Evolutionary conservation across 2,797 vertebrate genomes (phyloP).

Genomic region (Sebastolobus alascanus): DNA sequence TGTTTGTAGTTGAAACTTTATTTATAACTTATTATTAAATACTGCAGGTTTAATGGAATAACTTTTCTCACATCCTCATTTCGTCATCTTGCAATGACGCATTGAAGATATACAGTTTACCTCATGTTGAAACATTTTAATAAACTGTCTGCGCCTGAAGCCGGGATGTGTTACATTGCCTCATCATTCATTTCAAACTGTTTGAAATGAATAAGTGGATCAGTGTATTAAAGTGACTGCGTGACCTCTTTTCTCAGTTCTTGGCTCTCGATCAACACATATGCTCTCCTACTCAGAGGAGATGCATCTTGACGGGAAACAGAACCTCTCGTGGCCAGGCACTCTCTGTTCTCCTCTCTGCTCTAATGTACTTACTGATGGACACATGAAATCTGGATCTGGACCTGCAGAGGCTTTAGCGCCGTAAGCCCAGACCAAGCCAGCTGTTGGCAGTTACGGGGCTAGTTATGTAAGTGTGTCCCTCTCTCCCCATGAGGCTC

Average conservation of each 20-base stretch:
- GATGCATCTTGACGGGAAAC: slow-evolving; percentile 56
- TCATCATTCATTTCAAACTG: slow-evolving; percentile 40
- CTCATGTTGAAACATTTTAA: slow-evolving; percentile 35
- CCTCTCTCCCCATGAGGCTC: slow-evolving; percentile 48
- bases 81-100: slow-evolving; percentile 15
- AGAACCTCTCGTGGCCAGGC: slow-evolving; percentile 49
- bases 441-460: slow-evolving; percentile 70
- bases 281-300: slow-evolving; percentile 46
- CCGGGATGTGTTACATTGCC: slow-evolving; percentile 25
- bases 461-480: slow-evolving; percentile 71
- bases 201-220: slow-evolving; percentile 56
- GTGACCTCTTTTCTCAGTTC: slow-evolving; percentile 26
- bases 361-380: slow-evolving; percentile 50
- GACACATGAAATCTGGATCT: slow-evolving; percentile 70
- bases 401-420: slow-evolving; percentile 50
- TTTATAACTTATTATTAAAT: neutral
- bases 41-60: neutral
- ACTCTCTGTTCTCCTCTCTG: slow-evolving; percentile 58
- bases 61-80: slow-evolving; percentile 7
- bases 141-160: slow-evolving; percentile 4
- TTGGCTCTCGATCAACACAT: slow-evolving; percentile 59
- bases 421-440: slow-evolving; percentile 45
- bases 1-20: neutral
- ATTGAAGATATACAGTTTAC: slow-evolving; percentile 52
- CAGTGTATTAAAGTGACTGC: slow-evolving; percentile 25